Evolutionary conservation across 2,888 invertebrate species (phyloP).

Genomic region (Orchesellides sinensis): DNA sequence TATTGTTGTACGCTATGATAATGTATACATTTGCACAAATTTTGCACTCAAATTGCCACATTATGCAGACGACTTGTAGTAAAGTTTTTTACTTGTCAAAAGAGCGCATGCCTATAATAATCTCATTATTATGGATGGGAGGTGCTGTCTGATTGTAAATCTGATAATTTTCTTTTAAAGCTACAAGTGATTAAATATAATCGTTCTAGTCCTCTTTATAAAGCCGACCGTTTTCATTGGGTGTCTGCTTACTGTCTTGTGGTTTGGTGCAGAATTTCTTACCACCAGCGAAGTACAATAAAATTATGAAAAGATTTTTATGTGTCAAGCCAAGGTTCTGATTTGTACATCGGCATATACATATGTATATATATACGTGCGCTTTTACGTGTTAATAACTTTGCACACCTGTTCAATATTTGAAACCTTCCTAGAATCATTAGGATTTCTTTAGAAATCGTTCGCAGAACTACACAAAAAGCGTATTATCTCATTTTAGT

Average conservation of each 20-base stretch:
- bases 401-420: background rate
- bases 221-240: background rate
- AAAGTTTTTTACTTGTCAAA: conserved; percentile 41
- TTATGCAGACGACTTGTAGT: conserved; percentile 38
- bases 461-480: too few species aligned
- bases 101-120: conserved; percentile 31
- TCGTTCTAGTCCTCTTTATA: background rate
- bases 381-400: too few species aligned
- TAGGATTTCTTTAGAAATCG: too few species aligned
- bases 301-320: too few species aligned
- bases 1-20: background rate
- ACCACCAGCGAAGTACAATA: background rate
- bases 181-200: conserved; percentile 32
- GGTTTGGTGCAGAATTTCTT: background rate
- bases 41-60: conserved; percentile 60
- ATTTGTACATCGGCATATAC: too few species aligned
- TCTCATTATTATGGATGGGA: conserved; percentile 62
- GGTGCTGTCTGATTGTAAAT: conserved; percentile 47
- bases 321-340: too few species aligned
- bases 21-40: conserved; percentile 55
- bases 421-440: too few species aligned
- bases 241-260: background rate
- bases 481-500: too few species aligned
- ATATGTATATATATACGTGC: too few species aligned
- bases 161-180: conserved; percentile 46